Evolutionary conservation across 2,888 invertebrate species (phyloP).

Genomic region (Drosophila lacicola): DNA sequence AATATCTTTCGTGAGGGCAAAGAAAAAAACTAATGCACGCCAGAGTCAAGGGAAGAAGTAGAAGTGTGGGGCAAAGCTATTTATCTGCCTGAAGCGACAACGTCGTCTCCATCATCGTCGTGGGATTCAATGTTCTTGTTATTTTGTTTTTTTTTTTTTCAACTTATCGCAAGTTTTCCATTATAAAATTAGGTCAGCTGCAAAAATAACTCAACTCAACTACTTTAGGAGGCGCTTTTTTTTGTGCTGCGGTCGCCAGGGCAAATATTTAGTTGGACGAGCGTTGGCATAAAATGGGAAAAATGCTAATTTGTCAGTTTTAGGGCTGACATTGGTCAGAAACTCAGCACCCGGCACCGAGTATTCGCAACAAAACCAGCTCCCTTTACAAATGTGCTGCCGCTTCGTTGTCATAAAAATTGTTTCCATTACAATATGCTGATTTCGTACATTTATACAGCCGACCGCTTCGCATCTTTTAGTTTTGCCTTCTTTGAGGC

Average conservation of each 20-base stretch:
- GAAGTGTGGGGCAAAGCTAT: conserved; percentile 59
- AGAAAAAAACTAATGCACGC: conserved; percentile 20
- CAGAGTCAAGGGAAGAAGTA: conserved; percentile 20
- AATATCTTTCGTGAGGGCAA: conserved; percentile 1
- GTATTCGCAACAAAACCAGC: background rate
- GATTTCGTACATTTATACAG: conserved; percentile 80
- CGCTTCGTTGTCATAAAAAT: conserved; percentile 74
- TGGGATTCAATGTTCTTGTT: conserved; percentile 27
- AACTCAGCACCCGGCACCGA: conserved; percentile 9
- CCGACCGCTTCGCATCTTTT: conserved; percentile 50
- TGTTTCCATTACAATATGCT: conserved; percentile 82
- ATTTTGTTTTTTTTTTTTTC: conserved; percentile 41
- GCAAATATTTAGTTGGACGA: conserved; percentile 73
- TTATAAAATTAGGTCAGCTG: conserved; percentile 83
- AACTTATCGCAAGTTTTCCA: conserved; percentile 82
- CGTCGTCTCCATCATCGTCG: conserved; percentile 44
- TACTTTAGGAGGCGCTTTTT: conserved; percentile 64
- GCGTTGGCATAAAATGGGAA: conserved; percentile 72
- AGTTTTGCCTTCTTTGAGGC: conserved; percentile 54
- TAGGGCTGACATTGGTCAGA: conserved; percentile 76
- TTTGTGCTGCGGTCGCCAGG: conserved; percentile 42
- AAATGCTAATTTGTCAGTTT: conserved; percentile 81
- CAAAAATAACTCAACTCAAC: conserved; percentile 79
- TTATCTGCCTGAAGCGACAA: conserved; percentile 73
- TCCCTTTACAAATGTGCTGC: conserved; percentile 1